A percentile compares a stretch with the other conserved stretches of the same genome.
Evolutionary conservation across 2,113 vertebrate genomes (phyloP).

Genomic region (Thalassoma bifasciatum): DNA sequence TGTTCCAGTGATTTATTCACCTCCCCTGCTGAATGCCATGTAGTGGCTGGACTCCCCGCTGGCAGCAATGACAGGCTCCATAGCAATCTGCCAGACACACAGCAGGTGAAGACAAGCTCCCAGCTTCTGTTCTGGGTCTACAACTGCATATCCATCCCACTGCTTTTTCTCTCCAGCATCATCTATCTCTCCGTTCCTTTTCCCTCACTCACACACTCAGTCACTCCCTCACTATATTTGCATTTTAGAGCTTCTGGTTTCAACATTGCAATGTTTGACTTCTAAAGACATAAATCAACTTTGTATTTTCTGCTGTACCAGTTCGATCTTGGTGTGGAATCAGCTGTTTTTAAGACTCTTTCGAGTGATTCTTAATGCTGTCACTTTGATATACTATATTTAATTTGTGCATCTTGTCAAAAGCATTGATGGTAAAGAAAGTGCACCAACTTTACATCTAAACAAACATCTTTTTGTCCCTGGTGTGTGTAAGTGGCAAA

Average conservation of each 20-base stretch:
- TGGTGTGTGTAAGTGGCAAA: too few species aligned
- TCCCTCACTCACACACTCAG: background rate
- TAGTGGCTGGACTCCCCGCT: conserved; percentile 85
- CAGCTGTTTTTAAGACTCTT: background rate
- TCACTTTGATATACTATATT: too few species aligned
- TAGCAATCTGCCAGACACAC: conserved; percentile 80
- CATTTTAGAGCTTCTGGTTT: conserved; percentile 8
- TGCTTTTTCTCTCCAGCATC: conserved; percentile 51
- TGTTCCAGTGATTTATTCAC: conserved; percentile 90
- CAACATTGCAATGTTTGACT: conserved; percentile 22
- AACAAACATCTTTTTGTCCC: too few species aligned
- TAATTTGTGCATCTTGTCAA: too few species aligned
- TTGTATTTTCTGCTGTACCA: background rate
- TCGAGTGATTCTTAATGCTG: too few species aligned
- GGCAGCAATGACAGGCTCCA: conserved; percentile 83
- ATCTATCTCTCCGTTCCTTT: conserved; percentile 8
- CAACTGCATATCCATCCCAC: conserved; percentile 62
- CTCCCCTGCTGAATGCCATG: conserved; percentile 81
- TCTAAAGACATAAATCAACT: background rate
- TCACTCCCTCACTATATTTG: conserved; percentile 42
- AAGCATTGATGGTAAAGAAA: too few species aligned
- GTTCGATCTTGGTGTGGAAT: background rate
- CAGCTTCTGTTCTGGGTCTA: conserved; percentile 70
- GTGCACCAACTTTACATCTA: too few species aligned
- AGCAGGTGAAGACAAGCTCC: conserved; percentile 79